A percentile compares a stretch with the other conserved stretches of the same genome.
Evolutionary conservation across 1,140 invertebrate species (phyloP).

Genomic region (Capitella teleta): DNA sequence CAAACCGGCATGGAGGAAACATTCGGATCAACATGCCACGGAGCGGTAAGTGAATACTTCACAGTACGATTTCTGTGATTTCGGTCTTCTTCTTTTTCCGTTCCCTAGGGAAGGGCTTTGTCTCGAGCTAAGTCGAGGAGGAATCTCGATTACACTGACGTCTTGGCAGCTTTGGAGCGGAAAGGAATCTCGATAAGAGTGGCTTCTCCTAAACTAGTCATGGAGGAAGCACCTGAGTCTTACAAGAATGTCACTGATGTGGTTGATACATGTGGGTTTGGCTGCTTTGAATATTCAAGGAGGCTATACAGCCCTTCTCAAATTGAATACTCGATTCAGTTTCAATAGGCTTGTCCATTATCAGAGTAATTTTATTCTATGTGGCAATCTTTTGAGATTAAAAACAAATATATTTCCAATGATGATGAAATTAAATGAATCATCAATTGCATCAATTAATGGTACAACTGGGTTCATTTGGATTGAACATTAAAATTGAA

Average conservation of each 20-base stretch:
- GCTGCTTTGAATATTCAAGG: too few species aligned
- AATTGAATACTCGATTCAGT: not conserved
- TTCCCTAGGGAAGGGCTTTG: constrained; percentile 79
- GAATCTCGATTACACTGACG: constrained; percentile 86
- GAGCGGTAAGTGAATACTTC: constrained; percentile 69
- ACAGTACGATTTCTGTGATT: too few species aligned
- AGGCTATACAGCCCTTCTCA: not conserved
- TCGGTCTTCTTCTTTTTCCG: too few species aligned
- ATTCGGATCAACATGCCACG: constrained; percentile 98
- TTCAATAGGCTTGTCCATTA: not conserved
- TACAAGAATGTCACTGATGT: constrained; percentile 99
- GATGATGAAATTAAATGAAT: not conserved
- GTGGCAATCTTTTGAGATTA: not conserved
- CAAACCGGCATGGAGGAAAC: constrained; percentile 95
- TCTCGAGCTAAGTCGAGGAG: constrained; percentile 93
- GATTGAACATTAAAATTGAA: too few species aligned
- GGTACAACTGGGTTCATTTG: too few species aligned
- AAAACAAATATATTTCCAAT: not conserved
- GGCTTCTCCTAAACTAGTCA: constrained; percentile 96
- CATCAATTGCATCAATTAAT: too few species aligned
- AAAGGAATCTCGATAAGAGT: constrained; percentile 96
- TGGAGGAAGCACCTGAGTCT: constrained; percentile 99
- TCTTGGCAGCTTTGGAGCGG: constrained; percentile 70
- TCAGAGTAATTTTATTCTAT: not conserved
- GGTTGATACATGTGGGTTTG: constrained; percentile 74